Conservation (phyloP, 2,797 vertebrate species). For the Pangasius krempfi region DNA sequence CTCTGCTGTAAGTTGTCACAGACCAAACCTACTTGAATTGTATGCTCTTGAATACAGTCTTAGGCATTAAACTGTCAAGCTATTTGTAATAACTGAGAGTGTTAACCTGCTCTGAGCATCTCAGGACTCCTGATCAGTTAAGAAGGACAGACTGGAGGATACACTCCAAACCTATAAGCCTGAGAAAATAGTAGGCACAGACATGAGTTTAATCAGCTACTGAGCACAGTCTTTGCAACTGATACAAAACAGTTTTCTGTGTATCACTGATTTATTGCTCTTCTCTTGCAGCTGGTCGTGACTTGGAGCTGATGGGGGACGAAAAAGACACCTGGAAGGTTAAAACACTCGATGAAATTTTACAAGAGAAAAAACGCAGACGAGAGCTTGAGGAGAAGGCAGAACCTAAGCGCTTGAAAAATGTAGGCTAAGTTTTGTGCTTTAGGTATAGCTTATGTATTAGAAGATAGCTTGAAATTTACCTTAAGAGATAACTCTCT, state of each 20-base stretch:
- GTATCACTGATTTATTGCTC: slow-evolving; percentile 8
- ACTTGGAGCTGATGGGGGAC: slow-evolving; percentile 95
- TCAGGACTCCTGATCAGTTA: background rate
- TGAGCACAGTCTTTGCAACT: background rate
- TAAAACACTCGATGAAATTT: slow-evolving; percentile 99
- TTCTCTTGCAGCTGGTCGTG: slow-evolving; percentile 68
- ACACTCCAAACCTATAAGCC: background rate
- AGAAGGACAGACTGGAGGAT: background rate
- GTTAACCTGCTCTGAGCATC: background rate
- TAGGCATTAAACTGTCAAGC: background rate
- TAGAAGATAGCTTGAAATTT: background rate
- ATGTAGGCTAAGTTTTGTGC: slow-evolving; percentile 74
- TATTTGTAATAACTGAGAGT: background rate
- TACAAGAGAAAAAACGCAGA: slow-evolving; percentile 95
- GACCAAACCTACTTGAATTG: background rate
- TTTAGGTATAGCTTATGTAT: background rate
- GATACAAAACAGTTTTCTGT: background rate
- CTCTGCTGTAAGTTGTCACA: background rate
- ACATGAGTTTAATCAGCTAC: background rate
- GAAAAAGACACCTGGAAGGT: slow-evolving; percentile 99
- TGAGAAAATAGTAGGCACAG: background rate
- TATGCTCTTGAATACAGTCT: background rate
- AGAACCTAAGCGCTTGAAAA: slow-evolving; percentile 88
- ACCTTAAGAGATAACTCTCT: background rate
- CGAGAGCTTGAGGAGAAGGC: slow-evolving; percentile 93